Evolutionary conservation across 1,140 invertebrate species (phyloP).

Genomic region (Tetramorium alpestre): DNA sequence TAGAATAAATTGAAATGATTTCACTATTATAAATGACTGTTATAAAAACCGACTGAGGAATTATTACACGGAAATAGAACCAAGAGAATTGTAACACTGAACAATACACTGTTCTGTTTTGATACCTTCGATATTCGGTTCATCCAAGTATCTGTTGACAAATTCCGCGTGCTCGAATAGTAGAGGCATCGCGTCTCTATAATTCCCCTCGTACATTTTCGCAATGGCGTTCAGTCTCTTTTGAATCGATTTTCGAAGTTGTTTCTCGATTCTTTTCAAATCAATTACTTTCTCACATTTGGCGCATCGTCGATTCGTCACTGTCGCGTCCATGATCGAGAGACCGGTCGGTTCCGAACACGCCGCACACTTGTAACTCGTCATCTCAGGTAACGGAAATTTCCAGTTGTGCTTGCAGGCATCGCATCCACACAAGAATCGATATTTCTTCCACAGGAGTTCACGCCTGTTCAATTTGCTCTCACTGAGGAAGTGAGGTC

Average conservation of each 20-base stretch:
- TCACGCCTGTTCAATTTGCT: conserved; percentile 79
- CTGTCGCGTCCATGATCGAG: not conserved
- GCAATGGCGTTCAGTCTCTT: conserved; percentile 76
- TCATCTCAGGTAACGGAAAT: conserved; percentile 66
- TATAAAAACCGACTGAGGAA: not conserved
- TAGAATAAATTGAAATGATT: conserved; percentile 29
- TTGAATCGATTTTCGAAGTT: conserved; percentile 76
- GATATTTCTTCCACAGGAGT: conserved; percentile 86
- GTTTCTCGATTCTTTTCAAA: conserved; percentile 68
- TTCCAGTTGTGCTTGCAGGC: conserved; percentile 87
- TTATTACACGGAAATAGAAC: conserved; percentile 61
- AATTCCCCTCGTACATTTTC: conserved; percentile 81
- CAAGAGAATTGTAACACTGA: conserved; percentile 82
- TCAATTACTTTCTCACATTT: conserved; percentile 74
- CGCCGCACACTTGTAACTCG: conserved; percentile 72
- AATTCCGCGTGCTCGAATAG: conserved; percentile 78
- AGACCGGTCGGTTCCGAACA: conserved; percentile 50
- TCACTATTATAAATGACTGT: not conserved
- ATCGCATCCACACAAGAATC: conserved; percentile 87
- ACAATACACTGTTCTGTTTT: conserved; percentile 84
- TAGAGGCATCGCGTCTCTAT: conserved; percentile 78
- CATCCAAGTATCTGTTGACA: conserved; percentile 76
- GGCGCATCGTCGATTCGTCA: conserved; percentile 53
- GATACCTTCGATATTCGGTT: conserved; percentile 80
- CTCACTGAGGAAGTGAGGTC: conserved; percentile 86